phyloP scores from a whole-genome alignment of 2,113 vertebrate genomes.

The Zosterops pallidus region DNA sequence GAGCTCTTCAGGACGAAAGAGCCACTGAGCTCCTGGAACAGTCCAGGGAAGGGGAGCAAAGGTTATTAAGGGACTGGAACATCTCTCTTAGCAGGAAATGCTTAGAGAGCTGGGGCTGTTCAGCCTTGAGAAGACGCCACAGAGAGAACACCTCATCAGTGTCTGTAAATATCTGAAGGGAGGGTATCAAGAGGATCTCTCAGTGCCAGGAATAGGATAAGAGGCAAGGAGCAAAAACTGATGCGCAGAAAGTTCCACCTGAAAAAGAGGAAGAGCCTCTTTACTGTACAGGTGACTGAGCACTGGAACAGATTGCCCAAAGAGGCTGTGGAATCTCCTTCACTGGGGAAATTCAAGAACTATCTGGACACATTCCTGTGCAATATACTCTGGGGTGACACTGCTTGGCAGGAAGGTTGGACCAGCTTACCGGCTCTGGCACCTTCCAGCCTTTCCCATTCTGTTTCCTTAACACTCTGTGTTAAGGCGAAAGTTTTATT shows the following conservation, averaged over 20 bases:
- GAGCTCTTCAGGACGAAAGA: background rate
- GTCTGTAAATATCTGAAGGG: background rate
- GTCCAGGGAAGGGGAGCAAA: background rate
- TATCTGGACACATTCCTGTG: background rate
- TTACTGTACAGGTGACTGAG: background rate
- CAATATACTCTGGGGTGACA: background rate
- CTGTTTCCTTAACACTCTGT: background rate
- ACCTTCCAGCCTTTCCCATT: background rate
- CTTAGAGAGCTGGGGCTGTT: background rate
- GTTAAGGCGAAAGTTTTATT: background rate
- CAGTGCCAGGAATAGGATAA: background rate
- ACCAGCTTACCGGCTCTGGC: fast-evolving
- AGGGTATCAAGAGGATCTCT: background rate
- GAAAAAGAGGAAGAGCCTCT: background rate
- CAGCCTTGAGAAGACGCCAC: too few species aligned
- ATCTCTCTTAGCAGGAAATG: background rate
- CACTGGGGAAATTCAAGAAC: background rate
- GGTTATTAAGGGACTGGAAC: too few species aligned
- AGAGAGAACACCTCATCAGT: too few species aligned
- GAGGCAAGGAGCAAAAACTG: background rate
- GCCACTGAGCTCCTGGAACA: background rate
- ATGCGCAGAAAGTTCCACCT: background rate
- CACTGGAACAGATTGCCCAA: background rate
- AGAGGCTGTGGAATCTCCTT: background rate
- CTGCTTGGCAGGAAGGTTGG: background rate